Evolutionary conservation across 1,140 invertebrate genomes (phyloP), one percentile per base, ranked within the genome.

Genomic region (Caenorhabditis inopinata): DNA sequence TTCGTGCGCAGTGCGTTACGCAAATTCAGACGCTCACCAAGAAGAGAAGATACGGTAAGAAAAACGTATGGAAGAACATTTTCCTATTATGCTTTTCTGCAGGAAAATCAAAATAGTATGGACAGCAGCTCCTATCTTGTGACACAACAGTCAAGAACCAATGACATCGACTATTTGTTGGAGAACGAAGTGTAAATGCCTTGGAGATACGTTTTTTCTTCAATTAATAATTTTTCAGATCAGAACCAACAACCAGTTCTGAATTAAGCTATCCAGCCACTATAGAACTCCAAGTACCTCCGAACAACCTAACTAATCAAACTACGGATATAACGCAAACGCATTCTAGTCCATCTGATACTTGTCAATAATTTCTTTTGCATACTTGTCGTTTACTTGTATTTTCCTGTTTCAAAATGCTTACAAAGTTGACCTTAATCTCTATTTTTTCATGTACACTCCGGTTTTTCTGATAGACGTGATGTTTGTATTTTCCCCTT

Each of bases 141-240:
- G 3, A 38, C n/a, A 21, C 58, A 68, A 68, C 32, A 38, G 38
- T 7, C 58, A 7, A 11, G 2, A 21, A 11, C 58, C 0, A 21
- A 35, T 11, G 58, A 68, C n/a, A 68, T 9, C 23, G 58, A 68
- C 38, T 32, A 68, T 68, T 68, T 68, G 32, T 68, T 68, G 58
- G 58, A 68, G 12, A 68, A 68, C 38, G 58, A 68, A 23, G 58
- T 68, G 58, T 68, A 42, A 42, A 32, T 18, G 12, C 9, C n/a
- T 0, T 0, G 11, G 4, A 2, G 32, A 25, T 25, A 25, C 6
- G 6, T 21, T 58, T 0, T 23, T 16, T 25, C 12, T 16, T 32
- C 1, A 16, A 14, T 14, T 16, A 32, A 21, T 0, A 0, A 4
- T 16, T 42, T 68, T 68, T 38, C 58, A 68, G 58, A 7, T 58